A percentile compares a stretch with the other conserved stretches of the same genome.
phyloP scores from a whole-genome alignment of 2,888 invertebrate genomes.

The Thecocarcelia acutangulata region DNA sequence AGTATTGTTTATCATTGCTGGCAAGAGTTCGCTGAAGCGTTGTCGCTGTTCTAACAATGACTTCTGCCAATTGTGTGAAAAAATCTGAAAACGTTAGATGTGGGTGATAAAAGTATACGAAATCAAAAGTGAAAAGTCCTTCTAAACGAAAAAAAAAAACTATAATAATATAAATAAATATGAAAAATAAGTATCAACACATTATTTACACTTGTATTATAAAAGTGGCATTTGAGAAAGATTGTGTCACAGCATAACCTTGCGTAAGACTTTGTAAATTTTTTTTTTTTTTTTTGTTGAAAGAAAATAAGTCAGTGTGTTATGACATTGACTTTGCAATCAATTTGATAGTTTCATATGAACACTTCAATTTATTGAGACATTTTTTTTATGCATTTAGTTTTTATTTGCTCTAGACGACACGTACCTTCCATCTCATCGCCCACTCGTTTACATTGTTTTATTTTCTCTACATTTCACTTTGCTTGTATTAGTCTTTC shows the following conservation, averaged over 20 bases:
- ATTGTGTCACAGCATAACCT: constrained; percentile 2
- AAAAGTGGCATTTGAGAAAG: neutral
- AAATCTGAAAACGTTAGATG: neutral
- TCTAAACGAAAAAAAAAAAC: no score
- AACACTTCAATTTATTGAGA: constrained; percentile 6
- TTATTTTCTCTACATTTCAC: neutral
- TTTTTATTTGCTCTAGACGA: no score
- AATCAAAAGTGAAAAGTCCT: constrained; percentile 41
- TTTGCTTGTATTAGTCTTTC: neutral
- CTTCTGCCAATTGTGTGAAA: constrained; percentile 11
- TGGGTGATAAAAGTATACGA: neutral
- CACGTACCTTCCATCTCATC: no score
- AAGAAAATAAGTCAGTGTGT: neutral
- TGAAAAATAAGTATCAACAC: no score
- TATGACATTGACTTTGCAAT: constrained; percentile 45
- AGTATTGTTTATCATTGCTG: constrained; percentile 1
- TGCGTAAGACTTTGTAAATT: neutral
- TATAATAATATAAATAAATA: neutral
- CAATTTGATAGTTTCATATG: constrained; percentile 26
- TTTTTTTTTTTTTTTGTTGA: no score
- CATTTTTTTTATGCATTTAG: neutral
- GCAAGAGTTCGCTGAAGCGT: constrained; percentile 9
- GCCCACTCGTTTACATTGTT: neutral
- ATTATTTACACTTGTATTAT: neutral
- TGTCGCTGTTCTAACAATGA: neutral